phyloP scores from a whole-genome alignment of 2,888 invertebrate species.

The Temnothorax rugatulus region DNA sequence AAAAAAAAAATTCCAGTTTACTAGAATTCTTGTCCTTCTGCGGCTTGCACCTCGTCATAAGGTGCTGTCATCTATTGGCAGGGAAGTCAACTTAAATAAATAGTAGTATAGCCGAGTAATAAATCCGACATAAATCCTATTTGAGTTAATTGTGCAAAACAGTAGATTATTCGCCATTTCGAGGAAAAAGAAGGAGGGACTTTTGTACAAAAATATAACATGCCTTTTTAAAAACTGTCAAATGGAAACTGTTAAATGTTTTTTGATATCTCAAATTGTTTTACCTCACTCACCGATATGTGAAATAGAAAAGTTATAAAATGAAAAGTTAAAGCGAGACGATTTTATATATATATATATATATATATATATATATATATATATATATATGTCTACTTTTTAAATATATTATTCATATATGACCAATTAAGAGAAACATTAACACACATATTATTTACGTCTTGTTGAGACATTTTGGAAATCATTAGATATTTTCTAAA shows the following conservation, averaged over 20 bases:
- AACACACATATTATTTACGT: not conserved
- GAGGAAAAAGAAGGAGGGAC: not conserved
- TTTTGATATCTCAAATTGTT: not conserved
- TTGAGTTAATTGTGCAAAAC: not conserved
- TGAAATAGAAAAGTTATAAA: constrained; percentile 8
- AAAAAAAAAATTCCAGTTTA: not conserved
- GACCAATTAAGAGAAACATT: not conserved
- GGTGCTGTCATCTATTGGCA: constrained; percentile 54
- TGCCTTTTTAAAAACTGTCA: not conserved
- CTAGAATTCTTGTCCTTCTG: not conserved
- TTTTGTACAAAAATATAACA: not conserved
- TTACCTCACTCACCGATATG: not conserved
- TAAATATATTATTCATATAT: no score
- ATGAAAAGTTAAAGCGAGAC: not conserved
- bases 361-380: no score
- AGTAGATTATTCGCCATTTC: not conserved
- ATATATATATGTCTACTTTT: no score
- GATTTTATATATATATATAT: no score
- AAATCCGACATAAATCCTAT: constrained; percentile 28
- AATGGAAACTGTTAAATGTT: no score
- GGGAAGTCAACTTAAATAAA: constrained; percentile 19
- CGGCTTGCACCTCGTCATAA: constrained; percentile 28
- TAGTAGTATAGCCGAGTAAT: constrained; percentile 28
- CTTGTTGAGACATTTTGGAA: not conserved
- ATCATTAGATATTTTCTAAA: no score